Evolutionary conservation across 1,140 invertebrate genomes (phyloP).

Genomic region (Plutomurus gul): DNA sequence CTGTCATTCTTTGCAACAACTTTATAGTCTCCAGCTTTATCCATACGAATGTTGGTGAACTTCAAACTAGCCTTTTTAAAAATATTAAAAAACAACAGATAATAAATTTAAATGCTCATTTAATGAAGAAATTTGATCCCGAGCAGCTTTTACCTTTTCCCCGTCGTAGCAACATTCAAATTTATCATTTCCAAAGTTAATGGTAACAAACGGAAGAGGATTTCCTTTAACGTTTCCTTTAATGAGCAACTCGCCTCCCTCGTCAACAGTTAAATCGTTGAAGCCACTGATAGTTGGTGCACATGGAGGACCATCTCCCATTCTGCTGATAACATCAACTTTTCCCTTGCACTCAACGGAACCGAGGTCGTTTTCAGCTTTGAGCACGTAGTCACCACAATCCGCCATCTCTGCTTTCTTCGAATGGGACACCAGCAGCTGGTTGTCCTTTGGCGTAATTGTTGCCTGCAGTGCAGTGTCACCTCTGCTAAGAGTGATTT

Average conservation of each 20-base stretch:
- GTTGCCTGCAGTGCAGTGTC: not conserved
- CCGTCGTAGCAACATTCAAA: not conserved
- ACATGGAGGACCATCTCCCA: not conserved
- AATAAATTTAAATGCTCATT: not conserved
- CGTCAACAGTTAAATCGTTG: not conserved
- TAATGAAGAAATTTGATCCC: not conserved
- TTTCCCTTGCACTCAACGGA: conserved; percentile 57
- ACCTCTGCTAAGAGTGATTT: conserved; percentile 3
- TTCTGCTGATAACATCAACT: not conserved
- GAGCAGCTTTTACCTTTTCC: not conserved
- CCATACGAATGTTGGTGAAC: conserved; percentile 56
- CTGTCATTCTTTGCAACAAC: conserved; percentile 73
- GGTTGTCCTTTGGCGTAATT: not conserved
- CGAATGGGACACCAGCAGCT: not conserved
- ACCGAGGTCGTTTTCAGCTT: conserved; percentile 86
- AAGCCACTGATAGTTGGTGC: not conserved
- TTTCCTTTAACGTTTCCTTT: conserved; percentile 77
- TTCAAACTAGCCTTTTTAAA: not conserved
- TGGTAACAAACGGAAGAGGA: conserved; percentile 66
- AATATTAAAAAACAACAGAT: not conserved
- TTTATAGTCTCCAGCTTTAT: conserved; percentile 78
- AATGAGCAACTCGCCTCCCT: not conserved
- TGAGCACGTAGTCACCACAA: conserved; percentile 81
- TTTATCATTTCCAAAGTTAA: not conserved
- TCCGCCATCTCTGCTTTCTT: conserved; percentile 60